Percentiles rank a stretch among this genome's conserved stretches.
phyloP scores from a whole-genome alignment of 64 coral and sea anemone genomes.

The Actinia equina region DNA sequence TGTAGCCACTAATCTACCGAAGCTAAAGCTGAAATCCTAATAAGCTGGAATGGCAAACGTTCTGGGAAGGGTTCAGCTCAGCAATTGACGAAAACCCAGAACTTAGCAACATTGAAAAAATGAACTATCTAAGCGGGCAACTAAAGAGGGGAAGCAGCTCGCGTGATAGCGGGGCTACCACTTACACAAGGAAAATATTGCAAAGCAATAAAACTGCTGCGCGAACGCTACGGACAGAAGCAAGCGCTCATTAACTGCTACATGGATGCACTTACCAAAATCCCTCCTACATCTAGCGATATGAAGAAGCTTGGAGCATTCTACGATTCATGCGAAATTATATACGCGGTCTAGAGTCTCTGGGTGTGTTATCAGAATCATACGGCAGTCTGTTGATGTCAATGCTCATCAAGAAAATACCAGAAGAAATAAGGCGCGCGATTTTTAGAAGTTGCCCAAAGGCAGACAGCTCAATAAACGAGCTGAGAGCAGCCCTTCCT shows the following conservation, averaged over 20 bases:
- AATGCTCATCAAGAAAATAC: conserved; percentile 51
- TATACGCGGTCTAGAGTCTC: conserved; percentile 35
- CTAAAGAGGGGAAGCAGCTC: conserved; percentile 22
- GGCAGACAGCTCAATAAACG: conserved; percentile 41
- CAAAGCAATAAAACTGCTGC: conserved; percentile 25
- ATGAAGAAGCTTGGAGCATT: conserved; percentile 28
- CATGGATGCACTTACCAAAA: conserved; percentile 33
- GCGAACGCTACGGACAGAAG: conserved; percentile 4
- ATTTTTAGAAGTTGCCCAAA: conserved; percentile 32
- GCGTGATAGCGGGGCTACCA: conserved; percentile 19
- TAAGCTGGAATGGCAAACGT: background rate
- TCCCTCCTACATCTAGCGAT: background rate
- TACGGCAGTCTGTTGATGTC: conserved; percentile 51
- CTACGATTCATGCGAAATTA: conserved; percentile 43
- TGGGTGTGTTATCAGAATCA: conserved; percentile 32
- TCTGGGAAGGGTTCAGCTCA: conserved; percentile 18
- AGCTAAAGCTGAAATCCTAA: background rate
- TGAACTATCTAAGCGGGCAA: conserved; percentile 20
- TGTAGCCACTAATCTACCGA: conserved; percentile 3
- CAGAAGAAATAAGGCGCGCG: conserved; percentile 11
- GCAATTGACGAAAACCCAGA: background rate
- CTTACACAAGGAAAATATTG: conserved; percentile 28
- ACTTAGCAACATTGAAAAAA: conserved; percentile 17
- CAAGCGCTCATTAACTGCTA: conserved; percentile 34
- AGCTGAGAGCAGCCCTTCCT: conserved; percentile 25